A percentile compares a stretch with the other conserved stretches of the same genome.
Evolutionary conservation across 2,888 invertebrate species (phyloP).

Genomic region (Thereva unica): DNA sequence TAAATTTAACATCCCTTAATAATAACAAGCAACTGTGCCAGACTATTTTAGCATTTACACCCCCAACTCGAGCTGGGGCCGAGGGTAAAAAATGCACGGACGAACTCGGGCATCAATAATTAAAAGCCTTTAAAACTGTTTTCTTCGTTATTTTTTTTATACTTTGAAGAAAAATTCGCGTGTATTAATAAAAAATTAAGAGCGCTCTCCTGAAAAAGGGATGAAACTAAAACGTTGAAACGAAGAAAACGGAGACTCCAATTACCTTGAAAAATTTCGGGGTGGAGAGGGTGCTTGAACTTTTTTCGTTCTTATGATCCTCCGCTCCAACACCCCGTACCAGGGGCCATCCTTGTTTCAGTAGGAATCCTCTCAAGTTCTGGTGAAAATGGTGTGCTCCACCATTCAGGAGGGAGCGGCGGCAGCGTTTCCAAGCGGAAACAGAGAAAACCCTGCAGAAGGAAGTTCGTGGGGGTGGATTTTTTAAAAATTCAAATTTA

Average conservation of each 20-base stretch:
- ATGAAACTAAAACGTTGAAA: slow-evolving; percentile 14
- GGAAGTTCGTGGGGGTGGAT: not conserved
- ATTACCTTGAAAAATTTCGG: slow-evolving; percentile 30
- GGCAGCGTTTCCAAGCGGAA: not conserved
- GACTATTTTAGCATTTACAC: no score
- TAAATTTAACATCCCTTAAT: no score
- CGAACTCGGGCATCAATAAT: slow-evolving; percentile 21
- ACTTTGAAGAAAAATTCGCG: slow-evolving; percentile 12
- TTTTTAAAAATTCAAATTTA: slow-evolving; percentile 34
- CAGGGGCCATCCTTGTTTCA: no score
- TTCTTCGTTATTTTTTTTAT: slow-evolving; percentile 8
- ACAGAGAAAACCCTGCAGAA: not conserved
- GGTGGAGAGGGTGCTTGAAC: slow-evolving; percentile 10
- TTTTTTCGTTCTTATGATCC: slow-evolving; percentile 9
- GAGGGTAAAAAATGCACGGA: no score
- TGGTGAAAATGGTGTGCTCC: no score
- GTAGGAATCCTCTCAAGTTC: no score
- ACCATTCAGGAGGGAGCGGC: no score
- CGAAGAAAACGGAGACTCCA: slow-evolving; percentile 8
- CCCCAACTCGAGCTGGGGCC: no score
- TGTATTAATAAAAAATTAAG: slow-evolving; percentile 27
- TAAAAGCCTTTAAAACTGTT: slow-evolving; percentile 6
- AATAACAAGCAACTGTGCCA: not conserved
- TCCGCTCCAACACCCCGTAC: not conserved
- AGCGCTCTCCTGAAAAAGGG: slow-evolving; percentile 21